Evolutionary conservation across 2,113 vertebrate species (phyloP), one percentile per base, ranked within the genome.

Genomic region (Apeltes quadracus): DNA sequence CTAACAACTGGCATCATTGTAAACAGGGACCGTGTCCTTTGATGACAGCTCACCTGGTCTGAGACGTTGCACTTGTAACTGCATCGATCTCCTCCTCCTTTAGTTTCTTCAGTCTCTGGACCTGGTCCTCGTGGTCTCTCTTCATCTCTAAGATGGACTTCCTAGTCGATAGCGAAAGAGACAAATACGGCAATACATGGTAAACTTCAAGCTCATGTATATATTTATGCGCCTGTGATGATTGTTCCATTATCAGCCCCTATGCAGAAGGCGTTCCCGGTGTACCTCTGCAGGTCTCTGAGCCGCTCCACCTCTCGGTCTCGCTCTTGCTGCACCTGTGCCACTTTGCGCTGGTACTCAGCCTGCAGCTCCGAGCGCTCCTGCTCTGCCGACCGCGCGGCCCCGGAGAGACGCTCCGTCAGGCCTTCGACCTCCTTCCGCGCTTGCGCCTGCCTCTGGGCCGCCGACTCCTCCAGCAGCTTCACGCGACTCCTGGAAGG

Each of bases 61-160:
- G 94, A 2, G 95, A 96, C 1, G 94, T 94, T 62, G 96, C 95
- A 0, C 96, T 98, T 74, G 96, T 97, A 53, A 97, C 95, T 0
- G 96, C 96, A 1, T 96, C 94, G 0, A 98, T 95, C 91, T 98
- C 97, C 38, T 94, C 95, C 0, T 96, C 95, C 81, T 98, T 98
- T 61, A 98, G 83, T 57, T 64, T 87, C 80, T 94, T 96, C 70
- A 98, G 87, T 22, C 93, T 87, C 77, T 94, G 93, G 15, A 98
- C 82, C 86, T 98, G 96, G 41, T 97, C 94, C 72, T 96, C 95
- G 0, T 97, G 92, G 80, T 97, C 96, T 71, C 87, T 94, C 88
- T 90, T 94, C 95, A 97, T 96, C 65, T 97, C 96, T 54, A 92
- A 80, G 61, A 97, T 91, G 7, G 96, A 96, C 4, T 79, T 90